Conservation (phyloP, 2,113 vertebrate species). For the Heliornis fulica region DNA sequence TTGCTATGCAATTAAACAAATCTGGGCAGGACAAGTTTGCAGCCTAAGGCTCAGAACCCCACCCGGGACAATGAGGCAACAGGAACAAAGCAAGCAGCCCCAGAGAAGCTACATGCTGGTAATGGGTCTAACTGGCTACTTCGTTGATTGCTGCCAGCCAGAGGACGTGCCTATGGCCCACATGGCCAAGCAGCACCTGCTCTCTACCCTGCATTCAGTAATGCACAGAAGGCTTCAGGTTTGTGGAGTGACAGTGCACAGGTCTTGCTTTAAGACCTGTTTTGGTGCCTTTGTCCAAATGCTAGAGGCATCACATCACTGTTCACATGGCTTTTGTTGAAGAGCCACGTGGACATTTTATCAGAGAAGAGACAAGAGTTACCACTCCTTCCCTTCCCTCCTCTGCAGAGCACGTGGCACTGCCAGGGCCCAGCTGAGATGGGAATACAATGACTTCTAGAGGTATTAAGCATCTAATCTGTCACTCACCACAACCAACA, state of each 20-base stretch:
- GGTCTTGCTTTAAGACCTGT: not conserved
- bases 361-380: not conserved
- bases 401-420: not conserved
- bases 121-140: not conserved
- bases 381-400: not conserved
- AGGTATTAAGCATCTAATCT: not conserved
- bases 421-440: not conserved
- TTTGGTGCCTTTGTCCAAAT: not conserved
- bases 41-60: conserved; percentile 35
- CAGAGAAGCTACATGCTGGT: not conserved
- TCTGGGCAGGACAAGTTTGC: conserved; percentile 55
- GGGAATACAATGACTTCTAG: not conserved
- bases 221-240: not conserved
- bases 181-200: not conserved
- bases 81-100: not conserved
- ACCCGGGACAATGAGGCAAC: conserved; percentile 52
- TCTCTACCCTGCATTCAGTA: not conserved
- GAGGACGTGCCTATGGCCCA: not conserved
- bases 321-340: not conserved
- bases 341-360: not conserved
- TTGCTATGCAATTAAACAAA: conserved; percentile 61
- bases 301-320: not conserved
- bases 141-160: not conserved
- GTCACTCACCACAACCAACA: not conserved
- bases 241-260: not conserved